Evolutionary conservation across 1,140 invertebrate species (phyloP), one percentile per base, ranked within the genome.

Genomic region (Aphelinus certus): DNA sequence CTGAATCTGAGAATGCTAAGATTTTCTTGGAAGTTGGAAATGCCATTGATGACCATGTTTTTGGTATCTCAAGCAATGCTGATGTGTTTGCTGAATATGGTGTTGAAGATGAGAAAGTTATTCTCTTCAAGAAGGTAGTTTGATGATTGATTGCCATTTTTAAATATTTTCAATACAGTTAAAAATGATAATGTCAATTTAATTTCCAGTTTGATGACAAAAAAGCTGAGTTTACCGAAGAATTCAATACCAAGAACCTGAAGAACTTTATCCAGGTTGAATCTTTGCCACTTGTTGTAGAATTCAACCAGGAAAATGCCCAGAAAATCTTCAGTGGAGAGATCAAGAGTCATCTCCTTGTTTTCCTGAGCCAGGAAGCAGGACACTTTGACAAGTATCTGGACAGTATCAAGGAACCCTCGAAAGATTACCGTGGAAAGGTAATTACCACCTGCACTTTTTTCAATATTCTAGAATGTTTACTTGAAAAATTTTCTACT

Each of bases 321-420:
- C 93, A 95, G 79, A 99, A 99, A 88, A 98, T 99, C 85, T 99
- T 99, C 86, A 96, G 96, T 79, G 98, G 98, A 79, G 95, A 98
- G 72, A 95, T 99, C 85, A 99, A 99, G 89, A 95, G 93, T 78
- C 98, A 99, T 86, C 91, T 99, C 74, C 90, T 99, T 63, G 85
- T 99, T 66, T 99, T 99, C 91, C 89, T 98, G 62, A 97, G 95
- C 82, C 97, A 98, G 88, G 92, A 94, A 83, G 91, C 91, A 77
- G 95, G 94, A 62, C 91, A 95, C 79, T 95, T 92, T 83, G 94
- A 96, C 47, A 92, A 93, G 77, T 91, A 94, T 80, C 88, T 95
- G 42, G 93, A 96, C 62, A 91, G 90, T 6, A 90, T 95, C 73
- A 92, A 93, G 76, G 90, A 91, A 57, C 92, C 95, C 68, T 97